Base-by-base conservation (phyloP, 2,797 vertebrate species). In the Phyllotis vaccarum region DNA sequence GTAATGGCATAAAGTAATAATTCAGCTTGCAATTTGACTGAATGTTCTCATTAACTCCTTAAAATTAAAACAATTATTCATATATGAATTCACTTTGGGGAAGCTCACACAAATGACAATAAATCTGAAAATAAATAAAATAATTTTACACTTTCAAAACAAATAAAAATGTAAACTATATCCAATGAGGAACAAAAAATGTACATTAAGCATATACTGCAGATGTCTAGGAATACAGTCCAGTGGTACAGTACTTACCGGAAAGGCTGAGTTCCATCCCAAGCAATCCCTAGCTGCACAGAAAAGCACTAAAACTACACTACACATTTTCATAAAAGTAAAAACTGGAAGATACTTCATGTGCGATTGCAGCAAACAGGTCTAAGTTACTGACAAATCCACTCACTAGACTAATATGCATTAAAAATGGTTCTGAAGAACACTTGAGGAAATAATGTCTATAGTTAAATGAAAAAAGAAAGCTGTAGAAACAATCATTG, bases 41-140 rank as follows among this genome's bases (percentile, higher is more conserved):
- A 94, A 89, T 7, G 21, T 81, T 93, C 64, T 93, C 90, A 95
- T 72, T 94, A 93, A 88, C 31, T 90, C 29, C 46, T 87, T 76
- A 87, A 95, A 91, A 95, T 91, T 83, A 85, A 89, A 96, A 49
- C 49, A 90, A 75, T 75, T 93, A 94, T 76, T 75, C 89, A 93
- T 54, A 89, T n/a, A 93, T 29, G 79, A 87, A 94, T 58, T 86
- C 24, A 90, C 34, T 85, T 89, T 70, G 24, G 34, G 2, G 52
- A 1, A 34, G 12, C 58, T 96, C 13, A 83, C 8, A 74, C 49
- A 95, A 95, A 90, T 56, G 13, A 49, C 31, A 95, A 95, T 79
- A 89, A 34, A 54, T 86, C 78, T 91, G 87, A 90, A 93, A 89
- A 91, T 82, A 2, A 31, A 86, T 68, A 24, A 92, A 97, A 68